These are phyloP conservation scores for Clostera curtula DNA, from an alignment of 2,888 invertebrate genomes.

Conservation along the genomic window DNA sequence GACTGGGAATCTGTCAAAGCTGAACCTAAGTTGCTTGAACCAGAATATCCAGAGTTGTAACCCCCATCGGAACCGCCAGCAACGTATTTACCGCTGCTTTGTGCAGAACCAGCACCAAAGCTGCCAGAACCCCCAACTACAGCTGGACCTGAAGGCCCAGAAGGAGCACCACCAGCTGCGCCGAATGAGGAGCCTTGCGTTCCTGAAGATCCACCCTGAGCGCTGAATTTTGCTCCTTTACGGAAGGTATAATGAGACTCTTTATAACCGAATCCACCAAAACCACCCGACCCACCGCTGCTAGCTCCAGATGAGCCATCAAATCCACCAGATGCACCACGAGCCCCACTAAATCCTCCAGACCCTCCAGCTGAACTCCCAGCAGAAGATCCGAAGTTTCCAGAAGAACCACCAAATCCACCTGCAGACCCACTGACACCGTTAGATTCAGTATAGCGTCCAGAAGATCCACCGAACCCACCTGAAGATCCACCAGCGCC, in stretches of 20 bases:
- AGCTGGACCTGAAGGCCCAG: background rate
- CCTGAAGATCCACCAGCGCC: background rate
- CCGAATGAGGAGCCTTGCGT: background rate
- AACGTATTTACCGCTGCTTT: constrained; percentile 1
- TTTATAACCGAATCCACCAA: constrained; percentile 15
- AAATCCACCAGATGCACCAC: constrained; percentile 6
- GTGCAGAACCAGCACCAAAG: constrained; percentile 2
- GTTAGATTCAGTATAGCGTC: background rate
- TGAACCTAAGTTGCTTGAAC: no score
- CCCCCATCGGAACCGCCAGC: constrained; percentile 7
- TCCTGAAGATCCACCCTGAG: no score
- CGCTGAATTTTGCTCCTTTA: constrained; percentile 12
- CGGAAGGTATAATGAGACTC: constrained; percentile 29
- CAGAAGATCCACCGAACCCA: constrained; percentile 1
- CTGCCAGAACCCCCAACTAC: background rate
- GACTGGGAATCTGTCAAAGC: constrained; percentile 26
- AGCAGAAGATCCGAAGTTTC: background rate
- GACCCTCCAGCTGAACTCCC: background rate
- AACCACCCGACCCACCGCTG: background rate
- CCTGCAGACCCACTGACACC: background rate
- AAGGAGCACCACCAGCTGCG: constrained; percentile 1
- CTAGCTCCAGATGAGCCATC: no score
- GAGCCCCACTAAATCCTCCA: background rate
- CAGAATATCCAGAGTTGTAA: constrained; percentile 9
- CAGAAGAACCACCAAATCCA: constrained; percentile 1